Conservation (phyloP, 2,113 vertebrate species). For the Nibea coibor region DNA sequence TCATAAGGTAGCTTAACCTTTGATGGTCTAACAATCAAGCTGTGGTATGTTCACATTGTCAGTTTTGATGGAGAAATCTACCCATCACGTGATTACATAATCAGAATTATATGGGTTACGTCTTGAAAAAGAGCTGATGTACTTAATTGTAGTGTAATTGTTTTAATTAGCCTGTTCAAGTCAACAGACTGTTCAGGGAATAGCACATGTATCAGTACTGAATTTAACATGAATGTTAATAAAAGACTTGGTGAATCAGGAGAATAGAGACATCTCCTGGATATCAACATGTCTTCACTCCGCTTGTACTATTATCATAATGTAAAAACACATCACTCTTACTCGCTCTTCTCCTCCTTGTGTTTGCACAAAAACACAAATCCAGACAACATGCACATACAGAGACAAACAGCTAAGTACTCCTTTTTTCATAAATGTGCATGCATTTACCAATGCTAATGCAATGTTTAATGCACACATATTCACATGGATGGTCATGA, state of each 20-base stretch:
- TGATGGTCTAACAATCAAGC: not conserved
- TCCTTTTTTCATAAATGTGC: not conserved
- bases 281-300: slow-evolving; percentile 10
- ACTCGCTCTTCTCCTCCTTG: slow-evolving; percentile 5
- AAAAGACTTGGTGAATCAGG: not conserved
- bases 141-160: not conserved
- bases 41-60: not conserved
- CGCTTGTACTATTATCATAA: not conserved
- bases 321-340: slow-evolving; percentile 26
- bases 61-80: not conserved
- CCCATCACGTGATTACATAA: not conserved
- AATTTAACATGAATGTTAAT: not conserved
- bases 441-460: not conserved
- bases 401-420: not conserved
- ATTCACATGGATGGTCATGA: not conserved
- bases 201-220: not conserved
- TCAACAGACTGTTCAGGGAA: not conserved
- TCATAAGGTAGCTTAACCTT: not conserved
- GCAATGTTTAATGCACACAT: not conserved
- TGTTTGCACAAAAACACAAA: not conserved
- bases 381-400: not conserved
- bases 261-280: not conserved
- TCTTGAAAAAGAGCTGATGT: not conserved
- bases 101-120: not conserved
- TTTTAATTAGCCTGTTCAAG: not conserved